A percentile compares a stretch with the other conserved stretches of the same genome.
phyloP scores from a whole-genome alignment of 2,113 vertebrate genomes.

The Typhlomys cinereus region DNA sequence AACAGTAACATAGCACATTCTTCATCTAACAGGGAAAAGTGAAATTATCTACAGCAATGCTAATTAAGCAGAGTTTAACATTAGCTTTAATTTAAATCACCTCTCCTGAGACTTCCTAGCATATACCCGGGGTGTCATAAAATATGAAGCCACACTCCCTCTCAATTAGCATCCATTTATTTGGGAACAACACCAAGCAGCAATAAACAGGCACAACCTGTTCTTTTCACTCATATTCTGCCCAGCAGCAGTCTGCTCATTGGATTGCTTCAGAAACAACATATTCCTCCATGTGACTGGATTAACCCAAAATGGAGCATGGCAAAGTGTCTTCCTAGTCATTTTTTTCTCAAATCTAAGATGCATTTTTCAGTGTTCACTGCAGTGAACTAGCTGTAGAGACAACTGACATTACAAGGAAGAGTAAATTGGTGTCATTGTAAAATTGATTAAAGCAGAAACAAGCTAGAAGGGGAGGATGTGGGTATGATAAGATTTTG shows the following conservation, averaged over 20 bases:
- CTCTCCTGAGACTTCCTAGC: constrained; percentile 81
- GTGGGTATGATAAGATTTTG: background rate
- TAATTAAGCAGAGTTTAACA: constrained; percentile 84
- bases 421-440: background rate
- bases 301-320: constrained; percentile 13
- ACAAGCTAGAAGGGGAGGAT: background rate
- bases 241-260: constrained; percentile 57
- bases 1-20: constrained; percentile 82
- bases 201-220: constrained; percentile 78
- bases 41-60: constrained; percentile 72
- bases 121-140: constrained; percentile 79
- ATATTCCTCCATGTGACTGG: constrained; percentile 19
- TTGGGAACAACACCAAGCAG: constrained; percentile 80
- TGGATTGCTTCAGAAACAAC: constrained; percentile 16
- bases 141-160: constrained; percentile 80
- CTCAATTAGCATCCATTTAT: constrained; percentile 84
- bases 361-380: background rate
- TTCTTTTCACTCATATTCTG: constrained; percentile 71
- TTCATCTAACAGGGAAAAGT: constrained; percentile 71
- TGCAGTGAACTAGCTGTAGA: constrained; percentile 53
- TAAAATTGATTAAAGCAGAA: constrained; percentile 6
- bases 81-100: constrained; percentile 83
- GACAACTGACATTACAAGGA: constrained; percentile 16
- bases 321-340: background rate
- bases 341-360: constrained; percentile 36